These are phyloP conservation scores for Frieseomelitta varia DNA, from an alignment of 1,140 invertebrate genomes.

Conservation along the genomic window DNA sequence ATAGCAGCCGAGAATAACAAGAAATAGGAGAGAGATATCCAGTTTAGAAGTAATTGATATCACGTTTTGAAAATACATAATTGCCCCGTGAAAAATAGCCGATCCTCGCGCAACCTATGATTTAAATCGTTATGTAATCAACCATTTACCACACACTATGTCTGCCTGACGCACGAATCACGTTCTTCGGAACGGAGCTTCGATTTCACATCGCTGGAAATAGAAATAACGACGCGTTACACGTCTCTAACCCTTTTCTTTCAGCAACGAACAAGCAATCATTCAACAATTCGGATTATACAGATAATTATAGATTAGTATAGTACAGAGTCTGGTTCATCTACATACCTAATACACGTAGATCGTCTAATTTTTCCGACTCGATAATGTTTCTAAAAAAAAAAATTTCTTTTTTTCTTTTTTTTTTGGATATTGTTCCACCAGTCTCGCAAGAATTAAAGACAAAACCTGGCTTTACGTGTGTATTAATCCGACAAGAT, in stretches of 20 bases:
- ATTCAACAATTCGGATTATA: not conserved
- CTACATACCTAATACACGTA: too few species aligned
- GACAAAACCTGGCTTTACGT: too few species aligned
- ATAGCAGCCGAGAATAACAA: not conserved
- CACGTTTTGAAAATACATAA: not conserved
- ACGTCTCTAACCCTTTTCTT: not conserved
- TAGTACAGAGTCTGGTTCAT: too few species aligned
- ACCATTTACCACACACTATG: not conserved
- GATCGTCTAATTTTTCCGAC: too few species aligned
- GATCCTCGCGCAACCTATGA: not conserved
- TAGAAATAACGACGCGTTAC: not conserved
- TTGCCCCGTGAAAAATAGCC: not conserved
- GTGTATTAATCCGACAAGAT: not conserved
- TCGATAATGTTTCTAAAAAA: too few species aligned
- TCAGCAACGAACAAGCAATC: not conserved
- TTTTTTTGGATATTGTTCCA: too few species aligned
- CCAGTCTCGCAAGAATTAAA: too few species aligned
- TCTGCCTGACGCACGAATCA: not conserved
- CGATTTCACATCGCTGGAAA: not conserved
- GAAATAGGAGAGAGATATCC: not conserved
- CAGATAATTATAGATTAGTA: too few species aligned
- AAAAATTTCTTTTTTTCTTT: not conserved
- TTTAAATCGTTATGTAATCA: slow-evolving; percentile 24
- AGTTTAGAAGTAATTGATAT: too few species aligned
- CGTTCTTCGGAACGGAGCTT: not conserved